These are phyloP conservation scores for Leptopilina boulardi DNA, from an alignment of 1,140 invertebrate species.

Conservation along the genomic window DNA sequence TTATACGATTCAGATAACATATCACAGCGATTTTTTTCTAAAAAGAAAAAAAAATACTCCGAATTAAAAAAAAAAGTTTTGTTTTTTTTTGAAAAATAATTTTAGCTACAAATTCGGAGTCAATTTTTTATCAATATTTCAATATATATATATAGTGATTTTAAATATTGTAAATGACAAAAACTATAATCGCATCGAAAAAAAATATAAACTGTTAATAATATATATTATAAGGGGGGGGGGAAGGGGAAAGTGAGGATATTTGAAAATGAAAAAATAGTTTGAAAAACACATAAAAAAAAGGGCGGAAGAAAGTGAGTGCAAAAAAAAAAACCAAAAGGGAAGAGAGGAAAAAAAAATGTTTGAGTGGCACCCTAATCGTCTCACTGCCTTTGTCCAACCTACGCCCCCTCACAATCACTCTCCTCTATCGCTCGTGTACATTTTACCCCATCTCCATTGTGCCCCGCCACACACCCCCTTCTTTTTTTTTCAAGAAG, in stretches of 20 bases:
- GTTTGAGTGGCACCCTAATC: slow-evolving; percentile 30
- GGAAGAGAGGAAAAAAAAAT: slow-evolving; percentile 8
- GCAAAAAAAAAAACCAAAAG: no score
- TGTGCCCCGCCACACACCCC: slow-evolving; percentile 3
- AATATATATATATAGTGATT: no score
- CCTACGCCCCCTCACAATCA: slow-evolving; percentile 36
- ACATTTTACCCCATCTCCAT: slow-evolving; percentile 32
- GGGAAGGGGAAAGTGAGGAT: background rate
- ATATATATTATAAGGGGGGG: no score
- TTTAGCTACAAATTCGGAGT: no score
- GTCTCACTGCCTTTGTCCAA: slow-evolving; percentile 27
- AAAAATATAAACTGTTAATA: background rate
- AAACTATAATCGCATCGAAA: no score
- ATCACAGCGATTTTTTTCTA: background rate
- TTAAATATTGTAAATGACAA: no score
- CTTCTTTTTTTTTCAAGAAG: slow-evolving; percentile 43
- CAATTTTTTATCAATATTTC: no score
- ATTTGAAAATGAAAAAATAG: background rate
- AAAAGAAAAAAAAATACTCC: no score
- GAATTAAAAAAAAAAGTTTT: no score
- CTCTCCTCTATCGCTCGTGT: slow-evolving; percentile 42
- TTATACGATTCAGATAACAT: slow-evolving; percentile 5
- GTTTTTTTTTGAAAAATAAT: no score
- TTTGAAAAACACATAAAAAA: background rate
- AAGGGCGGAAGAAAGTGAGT: background rate